phyloP scores from a whole-genome alignment of 2,113 vertebrate species.

The Rhinopomastus cyanomelas region DNA sequence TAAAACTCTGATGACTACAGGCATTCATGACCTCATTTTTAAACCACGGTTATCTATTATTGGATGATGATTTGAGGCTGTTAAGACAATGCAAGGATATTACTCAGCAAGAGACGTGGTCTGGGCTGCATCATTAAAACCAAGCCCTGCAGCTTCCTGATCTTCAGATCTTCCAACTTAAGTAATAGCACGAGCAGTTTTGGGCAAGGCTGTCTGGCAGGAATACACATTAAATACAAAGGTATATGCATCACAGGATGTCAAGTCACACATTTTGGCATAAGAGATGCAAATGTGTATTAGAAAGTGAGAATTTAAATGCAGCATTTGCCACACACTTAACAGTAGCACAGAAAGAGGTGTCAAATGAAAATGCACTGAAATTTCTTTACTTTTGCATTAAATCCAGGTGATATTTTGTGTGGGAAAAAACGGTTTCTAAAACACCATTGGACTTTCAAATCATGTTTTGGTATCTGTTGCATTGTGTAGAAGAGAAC shows the following conservation, averaged over 20 bases:
- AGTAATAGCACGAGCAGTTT: neutral
- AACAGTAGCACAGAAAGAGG: neutral
- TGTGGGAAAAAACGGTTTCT: neutral
- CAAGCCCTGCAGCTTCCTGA: conserved; percentile 33
- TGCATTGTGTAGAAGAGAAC: neutral
- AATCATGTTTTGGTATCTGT: neutral
- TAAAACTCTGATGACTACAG: conserved; percentile 39
- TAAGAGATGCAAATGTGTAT: neutral
- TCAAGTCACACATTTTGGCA: neutral
- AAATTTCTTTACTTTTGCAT: neutral
- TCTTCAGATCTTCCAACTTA: conserved; percentile 15
- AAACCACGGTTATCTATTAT: conserved; percentile 38
- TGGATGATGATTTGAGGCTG: conserved; percentile 27
- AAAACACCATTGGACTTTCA: neutral
- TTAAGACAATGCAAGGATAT: conserved; percentile 58
- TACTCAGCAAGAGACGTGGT: conserved; percentile 19
- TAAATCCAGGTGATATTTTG: neutral
- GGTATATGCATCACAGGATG: neutral
- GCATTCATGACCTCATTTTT: conserved; percentile 42
- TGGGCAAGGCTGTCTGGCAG: neutral
- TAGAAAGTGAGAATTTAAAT: neutral
- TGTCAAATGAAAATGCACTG: neutral
- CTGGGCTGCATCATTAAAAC: conserved; percentile 44
- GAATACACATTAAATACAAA: neutral
- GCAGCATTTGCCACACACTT: neutral